Evolutionary conservation across 2,113 vertebrate species (phyloP).

Genomic region (Pseudopodoces humilis): DNA sequence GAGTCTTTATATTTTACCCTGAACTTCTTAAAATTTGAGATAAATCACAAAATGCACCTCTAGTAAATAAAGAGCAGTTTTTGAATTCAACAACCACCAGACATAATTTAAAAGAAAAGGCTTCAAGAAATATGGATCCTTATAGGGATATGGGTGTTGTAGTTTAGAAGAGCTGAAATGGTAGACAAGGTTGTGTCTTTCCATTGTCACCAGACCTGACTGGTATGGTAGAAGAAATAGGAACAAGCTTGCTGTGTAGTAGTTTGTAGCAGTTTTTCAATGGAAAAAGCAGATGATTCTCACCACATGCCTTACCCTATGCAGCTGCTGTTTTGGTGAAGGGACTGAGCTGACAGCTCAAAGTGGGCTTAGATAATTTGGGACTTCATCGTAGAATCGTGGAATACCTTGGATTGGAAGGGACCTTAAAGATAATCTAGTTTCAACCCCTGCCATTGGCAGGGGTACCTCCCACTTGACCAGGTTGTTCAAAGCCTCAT

Average conservation of each 20-base stretch:
- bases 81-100: slow-evolving; percentile 4
- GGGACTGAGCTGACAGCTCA: neutral
- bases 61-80: slow-evolving; percentile 42
- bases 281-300: neutral
- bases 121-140: slow-evolving; percentile 34
- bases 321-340: neutral
- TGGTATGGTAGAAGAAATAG: neutral
- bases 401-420: neutral
- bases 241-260: neutral
- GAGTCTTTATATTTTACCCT: neutral
- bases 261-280: neutral
- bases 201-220: neutral
- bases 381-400: accelerated
- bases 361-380: neutral
- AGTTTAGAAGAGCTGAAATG: neutral
- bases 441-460: neutral
- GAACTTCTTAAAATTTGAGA: slow-evolving; percentile 25
- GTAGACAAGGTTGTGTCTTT: neutral
- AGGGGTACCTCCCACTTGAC: neutral
- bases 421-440: neutral
- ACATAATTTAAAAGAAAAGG: slow-evolving; percentile 54
- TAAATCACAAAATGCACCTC: slow-evolving; percentile 41
- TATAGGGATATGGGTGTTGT: neutral
- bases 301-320: neutral
- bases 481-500: neutral